Conservation (phyloP, 2,113 vertebrate species). For the Ceratotherium simum region DNA sequence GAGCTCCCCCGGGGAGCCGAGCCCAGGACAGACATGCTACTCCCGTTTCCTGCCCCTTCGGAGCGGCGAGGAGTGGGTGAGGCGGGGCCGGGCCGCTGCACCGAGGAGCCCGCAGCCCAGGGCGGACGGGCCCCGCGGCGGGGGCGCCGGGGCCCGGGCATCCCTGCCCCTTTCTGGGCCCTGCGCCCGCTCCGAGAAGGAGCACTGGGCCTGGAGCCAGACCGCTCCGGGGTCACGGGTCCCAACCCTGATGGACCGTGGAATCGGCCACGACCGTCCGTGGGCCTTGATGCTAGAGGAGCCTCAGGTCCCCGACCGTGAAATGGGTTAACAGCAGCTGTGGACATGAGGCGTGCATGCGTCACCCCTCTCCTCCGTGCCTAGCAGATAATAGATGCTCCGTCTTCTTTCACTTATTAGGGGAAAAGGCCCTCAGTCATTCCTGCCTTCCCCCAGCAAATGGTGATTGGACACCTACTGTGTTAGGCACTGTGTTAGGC, state of each 20-base stretch:
- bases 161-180: neutral
- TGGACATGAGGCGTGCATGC: neutral
- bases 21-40: conserved; percentile 71
- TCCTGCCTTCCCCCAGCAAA: neutral
- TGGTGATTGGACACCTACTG: neutral
- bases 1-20: conserved; percentile 46
- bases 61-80: conserved; percentile 79
- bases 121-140: neutral
- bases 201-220: neutral
- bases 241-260: neutral
- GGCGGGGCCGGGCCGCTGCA: conserved; percentile 71
- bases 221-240: neutral
- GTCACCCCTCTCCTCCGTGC: neutral
- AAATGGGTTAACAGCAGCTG: neutral
- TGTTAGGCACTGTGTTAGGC: neutral
- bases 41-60: conserved; percentile 76
- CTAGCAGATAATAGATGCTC: neutral
- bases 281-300: neutral
- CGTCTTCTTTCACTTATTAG: neutral
- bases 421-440: neutral
- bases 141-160: neutral
- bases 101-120: conserved; percentile 46
- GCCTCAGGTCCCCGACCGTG: neutral
- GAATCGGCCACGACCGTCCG: rapidly evolving
- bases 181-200: neutral